Evolutionary conservation across 1,140 invertebrate species (phyloP), one percentile per base, ranked within the genome.

Genomic region (Onthophagus taurus): DNA sequence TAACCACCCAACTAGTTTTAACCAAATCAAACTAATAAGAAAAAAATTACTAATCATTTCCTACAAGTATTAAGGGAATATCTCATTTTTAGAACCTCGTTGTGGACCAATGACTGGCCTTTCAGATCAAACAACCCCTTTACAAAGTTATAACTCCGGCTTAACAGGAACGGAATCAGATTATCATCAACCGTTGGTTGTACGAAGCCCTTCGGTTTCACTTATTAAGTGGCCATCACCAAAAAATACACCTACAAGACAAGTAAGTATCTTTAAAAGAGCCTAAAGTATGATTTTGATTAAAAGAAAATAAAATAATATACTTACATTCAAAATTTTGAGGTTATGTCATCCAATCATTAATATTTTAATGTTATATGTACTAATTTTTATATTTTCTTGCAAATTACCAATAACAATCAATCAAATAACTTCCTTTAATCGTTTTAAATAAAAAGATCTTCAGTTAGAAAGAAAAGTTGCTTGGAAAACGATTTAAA

Each of bases 101-200:
- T 72, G 70, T 60, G 71, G 70, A 51, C 70, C 70, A 41, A 65
- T 72, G 57, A 67, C 70, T 48, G 70, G 65, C 51, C 64, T 63
- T 46, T 60, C 51, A 5, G 58, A 54, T 29, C 54, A 63, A 44
- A 52, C 56, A 42, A 45, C 55, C 36, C 51, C 51, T 23, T 51
- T 54, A 44, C 52, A 51, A 46, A 34, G 45, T 56, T 17, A 44
- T 54, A 52, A 69, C 65, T 54, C 63, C 66, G 48, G 58, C 57
- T n/a, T n/a, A 41, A 48, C 58, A 29, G 60, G 66, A 54, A 65
- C 67, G 42, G 69, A 72, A 53, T 58, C 67, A 54, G 70, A 72
- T 45, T 47, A 65, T 44, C 69, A 69, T 30, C 70, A 72, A 54
- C 70, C 70, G 19, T 50, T 72, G 42, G 68, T 72, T 43, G 63